Percentiles rank a stretch among this genome's conserved stretches.
These are phyloP conservation scores for Allygus modestus DNA, from an alignment of 2,888 invertebrate genomes.

Conservation along the genomic window DNA sequence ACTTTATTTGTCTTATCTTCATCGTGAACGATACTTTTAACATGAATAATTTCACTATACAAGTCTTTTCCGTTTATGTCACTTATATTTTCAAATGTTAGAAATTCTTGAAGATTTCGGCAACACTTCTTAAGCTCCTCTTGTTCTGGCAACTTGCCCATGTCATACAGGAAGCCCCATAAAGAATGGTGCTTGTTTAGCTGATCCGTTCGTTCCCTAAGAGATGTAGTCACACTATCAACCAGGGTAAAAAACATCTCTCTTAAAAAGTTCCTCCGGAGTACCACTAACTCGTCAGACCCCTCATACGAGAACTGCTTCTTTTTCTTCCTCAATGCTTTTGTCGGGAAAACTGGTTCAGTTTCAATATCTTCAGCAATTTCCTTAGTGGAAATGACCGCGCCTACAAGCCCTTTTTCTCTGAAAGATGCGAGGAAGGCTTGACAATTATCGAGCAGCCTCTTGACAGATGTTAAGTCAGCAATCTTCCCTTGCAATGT, in stretches of 20 bases:
- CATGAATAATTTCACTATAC: not conserved
- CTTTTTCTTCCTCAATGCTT: not conserved
- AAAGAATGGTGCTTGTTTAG: not conserved
- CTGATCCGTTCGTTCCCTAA: not conserved
- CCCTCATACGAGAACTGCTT: not conserved
- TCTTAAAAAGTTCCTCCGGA: too few species aligned
- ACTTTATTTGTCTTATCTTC: constrained; percentile 4
- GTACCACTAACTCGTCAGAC: too few species aligned
- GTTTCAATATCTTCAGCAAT: too few species aligned
- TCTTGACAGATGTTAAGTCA: not conserved
- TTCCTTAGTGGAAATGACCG: not conserved
- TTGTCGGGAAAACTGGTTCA: too few species aligned
- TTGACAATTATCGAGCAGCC: not conserved
- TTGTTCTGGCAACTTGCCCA: not conserved
- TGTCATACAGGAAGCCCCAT: not conserved
- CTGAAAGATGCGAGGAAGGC: not conserved
- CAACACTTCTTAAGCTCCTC: constrained; percentile 1
- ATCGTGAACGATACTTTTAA: not conserved
- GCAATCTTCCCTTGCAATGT: not conserved
- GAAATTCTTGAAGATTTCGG: not conserved
- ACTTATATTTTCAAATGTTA: not conserved
- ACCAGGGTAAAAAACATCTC: not conserved
- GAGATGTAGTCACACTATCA: not conserved
- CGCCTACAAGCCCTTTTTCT: not conserved
- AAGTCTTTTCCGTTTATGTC: not conserved